Percentiles rank a stretch among this genome's conserved stretches.
These are phyloP conservation scores for Bombus impatiens DNA, from an alignment of 1,140 invertebrate species.

Conservation along the genomic window DNA sequence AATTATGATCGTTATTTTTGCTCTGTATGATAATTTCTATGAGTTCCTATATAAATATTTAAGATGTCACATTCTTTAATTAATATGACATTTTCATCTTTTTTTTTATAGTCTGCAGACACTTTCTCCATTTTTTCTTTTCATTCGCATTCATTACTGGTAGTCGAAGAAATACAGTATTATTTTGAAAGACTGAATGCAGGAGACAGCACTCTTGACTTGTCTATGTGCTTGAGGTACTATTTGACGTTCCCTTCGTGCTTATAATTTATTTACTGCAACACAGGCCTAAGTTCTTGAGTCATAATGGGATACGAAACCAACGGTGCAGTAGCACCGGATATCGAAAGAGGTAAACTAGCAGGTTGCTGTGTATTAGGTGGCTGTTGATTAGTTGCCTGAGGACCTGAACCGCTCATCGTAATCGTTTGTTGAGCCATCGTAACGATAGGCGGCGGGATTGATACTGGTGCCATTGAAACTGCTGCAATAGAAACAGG, in stretches of 20 bases:
- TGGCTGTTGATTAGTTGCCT: slow-evolving; percentile 78
- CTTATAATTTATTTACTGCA: slow-evolving; percentile 74
- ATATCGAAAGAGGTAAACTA: slow-evolving; percentile 82
- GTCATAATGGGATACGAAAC: slow-evolving; percentile 90
- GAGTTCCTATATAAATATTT: slow-evolving; percentile 18
- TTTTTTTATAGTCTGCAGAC: not conserved
- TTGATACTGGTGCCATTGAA: slow-evolving; percentile 84
- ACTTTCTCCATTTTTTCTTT: not conserved
- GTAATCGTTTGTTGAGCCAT: slow-evolving; percentile 83
- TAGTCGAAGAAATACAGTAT: slow-evolving; percentile 36
- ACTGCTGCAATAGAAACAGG: slow-evolving; percentile 84
- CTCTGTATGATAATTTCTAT: slow-evolving; percentile 39
- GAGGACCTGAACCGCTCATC: slow-evolving; percentile 79
- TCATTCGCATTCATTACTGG: not conserved
- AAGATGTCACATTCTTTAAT: slow-evolving; percentile 10
- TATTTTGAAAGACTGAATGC: slow-evolving; percentile 44
- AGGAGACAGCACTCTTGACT: slow-evolving; percentile 36
- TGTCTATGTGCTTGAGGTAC: not conserved
- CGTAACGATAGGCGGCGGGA: slow-evolving; percentile 84
- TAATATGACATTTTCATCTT: slow-evolving; percentile 21
- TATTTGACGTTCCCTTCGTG: slow-evolving; percentile 11
- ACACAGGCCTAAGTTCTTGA: slow-evolving; percentile 82
- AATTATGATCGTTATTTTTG: slow-evolving; percentile 45
- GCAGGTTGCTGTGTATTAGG: slow-evolving; percentile 78
- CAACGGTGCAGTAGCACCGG: slow-evolving; percentile 84